phyloP scores from a whole-genome alignment of 2,888 invertebrate species.

The Dastarcus helophoroides region DNA sequence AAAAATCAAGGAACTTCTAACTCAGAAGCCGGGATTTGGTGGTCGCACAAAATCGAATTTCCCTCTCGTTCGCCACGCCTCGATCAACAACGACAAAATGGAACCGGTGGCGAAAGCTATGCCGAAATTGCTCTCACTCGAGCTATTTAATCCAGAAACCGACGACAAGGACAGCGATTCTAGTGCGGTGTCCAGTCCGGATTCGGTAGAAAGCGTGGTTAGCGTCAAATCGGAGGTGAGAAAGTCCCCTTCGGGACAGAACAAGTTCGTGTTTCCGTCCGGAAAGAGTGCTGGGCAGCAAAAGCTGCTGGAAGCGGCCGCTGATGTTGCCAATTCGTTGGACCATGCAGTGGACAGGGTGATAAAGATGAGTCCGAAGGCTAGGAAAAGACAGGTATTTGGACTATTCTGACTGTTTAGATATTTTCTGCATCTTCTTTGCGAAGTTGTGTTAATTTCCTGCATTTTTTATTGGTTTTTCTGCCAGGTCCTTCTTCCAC shows the following conservation, averaged over 20 bases:
- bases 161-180: slow-evolving; percentile 87
- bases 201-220: slow-evolving; percentile 69
- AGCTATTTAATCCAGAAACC: slow-evolving; percentile 81
- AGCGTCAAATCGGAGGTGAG: slow-evolving; percentile 41
- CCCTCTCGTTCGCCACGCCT: slow-evolving; percentile 61
- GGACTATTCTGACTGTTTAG: too few relatives aligned
- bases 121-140: slow-evolving; percentile 66
- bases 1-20: slow-evolving; percentile 59
- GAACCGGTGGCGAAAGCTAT: slow-evolving; percentile 54
- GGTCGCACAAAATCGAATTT: slow-evolving; percentile 44
- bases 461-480: too few relatives aligned
- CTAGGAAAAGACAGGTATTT: slow-evolving; percentile 6
- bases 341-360: slow-evolving; percentile 57
- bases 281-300: slow-evolving; percentile 11
- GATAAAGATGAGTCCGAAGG: slow-evolving; percentile 8
- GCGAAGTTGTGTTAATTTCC: too few relatives aligned
- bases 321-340: slow-evolving; percentile 51
- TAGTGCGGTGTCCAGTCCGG: slow-evolving; percentile 76
- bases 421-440: too few relatives aligned
- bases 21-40: slow-evolving; percentile 55
- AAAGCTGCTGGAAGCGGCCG: slow-evolving; percentile 49
- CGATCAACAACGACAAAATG: slow-evolving; percentile 43
- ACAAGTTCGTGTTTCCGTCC: slow-evolving; percentile 22
- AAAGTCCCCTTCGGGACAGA: slow-evolving; percentile 9
- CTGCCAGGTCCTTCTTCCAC: too few relatives aligned